Evolutionary conservation across 2,797 vertebrate species (phyloP).

Genomic region (Margarornis squamiger): DNA sequence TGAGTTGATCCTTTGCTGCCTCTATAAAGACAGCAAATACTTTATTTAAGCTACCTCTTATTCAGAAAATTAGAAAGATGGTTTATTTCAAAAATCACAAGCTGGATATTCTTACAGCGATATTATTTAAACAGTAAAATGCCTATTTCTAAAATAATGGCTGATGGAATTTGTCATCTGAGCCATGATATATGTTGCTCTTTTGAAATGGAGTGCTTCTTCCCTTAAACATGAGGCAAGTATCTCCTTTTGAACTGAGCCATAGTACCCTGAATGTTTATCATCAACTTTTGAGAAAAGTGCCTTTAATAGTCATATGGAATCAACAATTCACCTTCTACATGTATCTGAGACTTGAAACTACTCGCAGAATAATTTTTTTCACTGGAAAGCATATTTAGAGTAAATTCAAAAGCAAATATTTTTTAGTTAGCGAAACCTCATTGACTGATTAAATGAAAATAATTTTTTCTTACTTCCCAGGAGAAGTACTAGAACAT

Average conservation of each 20-base stretch:
- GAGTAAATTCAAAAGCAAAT: background rate
- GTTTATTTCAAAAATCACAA: background rate
- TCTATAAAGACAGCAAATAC: background rate
- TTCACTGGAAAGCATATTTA: background rate
- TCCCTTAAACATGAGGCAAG: background rate
- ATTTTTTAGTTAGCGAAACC: background rate
- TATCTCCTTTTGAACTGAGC: background rate
- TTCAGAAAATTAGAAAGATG: background rate
- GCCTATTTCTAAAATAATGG: background rate
- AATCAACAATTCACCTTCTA: background rate
- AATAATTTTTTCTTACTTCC: background rate
- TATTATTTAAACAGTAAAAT: background rate
- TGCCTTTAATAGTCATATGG: background rate
- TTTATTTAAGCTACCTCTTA: background rate
- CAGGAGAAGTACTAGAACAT: background rate
- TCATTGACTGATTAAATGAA: background rate
- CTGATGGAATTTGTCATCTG: background rate
- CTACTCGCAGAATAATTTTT: background rate
- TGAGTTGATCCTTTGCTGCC: background rate
- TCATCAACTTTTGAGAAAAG: background rate
- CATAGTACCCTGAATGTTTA: background rate
- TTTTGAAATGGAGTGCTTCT: background rate
- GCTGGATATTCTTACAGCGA: background rate
- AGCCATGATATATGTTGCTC: accelerated
- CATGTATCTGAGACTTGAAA: background rate